These are phyloP conservation scores for Pseudanteris insignis DNA, from an alignment of 2,888 invertebrate genomes.

Conservation along the genomic window DNA sequence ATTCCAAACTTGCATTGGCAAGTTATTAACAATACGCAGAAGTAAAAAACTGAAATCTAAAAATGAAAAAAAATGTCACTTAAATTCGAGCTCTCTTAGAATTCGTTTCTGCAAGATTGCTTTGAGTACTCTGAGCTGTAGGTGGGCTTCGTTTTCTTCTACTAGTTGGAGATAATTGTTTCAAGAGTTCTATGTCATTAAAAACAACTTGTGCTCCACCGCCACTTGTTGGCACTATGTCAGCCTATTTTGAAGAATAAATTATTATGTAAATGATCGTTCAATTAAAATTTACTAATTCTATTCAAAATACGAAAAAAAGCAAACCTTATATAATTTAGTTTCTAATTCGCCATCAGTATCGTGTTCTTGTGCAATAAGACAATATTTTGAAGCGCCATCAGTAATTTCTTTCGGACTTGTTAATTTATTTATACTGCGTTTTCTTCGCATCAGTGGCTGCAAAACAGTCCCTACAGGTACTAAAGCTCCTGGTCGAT, in stretches of 20 bases:
- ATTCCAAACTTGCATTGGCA: constrained; percentile 6
- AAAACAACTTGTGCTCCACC: constrained; percentile 97
- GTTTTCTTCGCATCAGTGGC: constrained; percentile 82
- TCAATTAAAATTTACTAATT: too few species aligned
- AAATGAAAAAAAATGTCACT: not conserved
- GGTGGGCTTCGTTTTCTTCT: constrained; percentile 58
- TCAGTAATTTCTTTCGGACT: constrained; percentile 73
- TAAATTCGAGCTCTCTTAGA: constrained; percentile 42
- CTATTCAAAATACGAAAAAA: too few species aligned
- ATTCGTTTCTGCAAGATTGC: constrained; percentile 28
- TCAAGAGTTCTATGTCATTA: constrained; percentile 90
- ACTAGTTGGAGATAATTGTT: constrained; percentile 79
- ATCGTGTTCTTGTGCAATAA: constrained; percentile 92
- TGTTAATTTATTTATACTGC: constrained; percentile 84
- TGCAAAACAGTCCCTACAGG: constrained; percentile 91
- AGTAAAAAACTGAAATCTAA: constrained; percentile 2
- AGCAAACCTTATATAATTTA: constrained; percentile 81
- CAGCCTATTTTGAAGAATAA: too few species aligned
- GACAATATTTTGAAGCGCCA: constrained; percentile 82
- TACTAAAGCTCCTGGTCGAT: constrained; percentile 81
- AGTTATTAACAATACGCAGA: constrained; percentile 10
- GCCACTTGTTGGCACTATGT: constrained; percentile 91
- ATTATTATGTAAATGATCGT: too few species aligned
- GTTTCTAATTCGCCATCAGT: constrained; percentile 94
- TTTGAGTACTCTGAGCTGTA: constrained; percentile 27